Conservation (phyloP, 2,888 invertebrate species). For the Lepas anatifera region DNA sequence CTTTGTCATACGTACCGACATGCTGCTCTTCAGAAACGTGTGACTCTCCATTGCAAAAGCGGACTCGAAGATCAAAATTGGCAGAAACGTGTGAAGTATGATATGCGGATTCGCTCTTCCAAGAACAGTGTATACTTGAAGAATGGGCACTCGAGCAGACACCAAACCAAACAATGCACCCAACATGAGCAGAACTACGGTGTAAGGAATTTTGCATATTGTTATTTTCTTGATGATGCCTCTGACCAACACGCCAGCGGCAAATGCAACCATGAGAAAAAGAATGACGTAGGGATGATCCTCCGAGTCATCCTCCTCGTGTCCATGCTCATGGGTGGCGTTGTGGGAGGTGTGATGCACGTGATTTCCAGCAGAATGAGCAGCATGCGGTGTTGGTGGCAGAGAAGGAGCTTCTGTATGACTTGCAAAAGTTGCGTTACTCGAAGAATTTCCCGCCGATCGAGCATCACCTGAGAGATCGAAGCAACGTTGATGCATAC, state of each 20-base stretch:
- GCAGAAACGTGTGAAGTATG: constrained; percentile 34
- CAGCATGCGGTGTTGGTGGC: too few relatives aligned
- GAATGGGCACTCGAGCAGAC: not conserved
- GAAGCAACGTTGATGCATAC: too few relatives aligned
- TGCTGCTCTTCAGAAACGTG: constrained; percentile 32
- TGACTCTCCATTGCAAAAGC: constrained; percentile 36
- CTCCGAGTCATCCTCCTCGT: not conserved
- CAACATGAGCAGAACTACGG: not conserved
- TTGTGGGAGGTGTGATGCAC: too few relatives aligned
- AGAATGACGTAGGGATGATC: constrained; percentile 1
- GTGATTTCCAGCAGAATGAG: too few relatives aligned
- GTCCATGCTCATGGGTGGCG: too few relatives aligned
- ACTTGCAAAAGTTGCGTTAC: too few relatives aligned
- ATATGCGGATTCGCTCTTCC: constrained; percentile 32
- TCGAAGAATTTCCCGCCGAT: too few relatives aligned
- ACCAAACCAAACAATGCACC: not conserved
- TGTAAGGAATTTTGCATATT: not conserved
- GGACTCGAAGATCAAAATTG: constrained; percentile 37
- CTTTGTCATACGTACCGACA: constrained; percentile 12
- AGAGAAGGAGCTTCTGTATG: too few relatives aligned
- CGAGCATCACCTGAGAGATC: too few relatives aligned
- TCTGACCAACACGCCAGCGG: not conserved
- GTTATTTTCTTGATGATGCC: not conserved
- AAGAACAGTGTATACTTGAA: constrained; percentile 28
- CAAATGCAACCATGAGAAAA: constrained; percentile 2